These are phyloP conservation scores for Oriolus oriolus DNA, from an alignment of 2,113 vertebrate species.

Conservation along the genomic window DNA sequence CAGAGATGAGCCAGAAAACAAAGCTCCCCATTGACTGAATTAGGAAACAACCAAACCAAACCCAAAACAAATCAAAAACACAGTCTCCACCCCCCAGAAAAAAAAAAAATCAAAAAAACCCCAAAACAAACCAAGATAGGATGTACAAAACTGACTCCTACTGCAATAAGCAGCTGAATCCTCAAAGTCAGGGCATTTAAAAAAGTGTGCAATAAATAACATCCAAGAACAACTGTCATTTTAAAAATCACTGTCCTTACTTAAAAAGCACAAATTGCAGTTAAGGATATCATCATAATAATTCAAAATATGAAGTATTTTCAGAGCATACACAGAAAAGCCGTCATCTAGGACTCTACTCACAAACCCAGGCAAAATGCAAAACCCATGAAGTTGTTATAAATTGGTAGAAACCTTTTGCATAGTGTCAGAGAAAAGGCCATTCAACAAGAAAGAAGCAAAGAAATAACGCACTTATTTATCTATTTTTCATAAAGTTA, in stretches of 20 bases:
- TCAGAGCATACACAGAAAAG: not conserved
- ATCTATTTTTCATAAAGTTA: not conserved
- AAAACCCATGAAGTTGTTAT: not conserved
- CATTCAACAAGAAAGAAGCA: not conserved
- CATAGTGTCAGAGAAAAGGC: not conserved
- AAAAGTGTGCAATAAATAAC: not conserved
- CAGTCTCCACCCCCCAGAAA: rapidly evolving
- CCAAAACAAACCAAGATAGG: not conserved
- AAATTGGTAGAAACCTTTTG: not conserved
- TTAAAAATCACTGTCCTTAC: not conserved
- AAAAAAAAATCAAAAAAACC: not conserved
- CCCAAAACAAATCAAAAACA: not conserved
- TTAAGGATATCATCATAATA: not conserved
- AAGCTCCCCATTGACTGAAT: not conserved
- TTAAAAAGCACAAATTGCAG: not conserved
- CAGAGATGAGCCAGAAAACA: not conserved
- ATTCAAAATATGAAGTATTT: not conserved
- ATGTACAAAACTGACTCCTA: not conserved
- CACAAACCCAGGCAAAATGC: not conserved
- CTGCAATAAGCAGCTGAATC: not conserved
- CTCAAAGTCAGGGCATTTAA: not conserved
- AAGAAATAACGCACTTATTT: not conserved
- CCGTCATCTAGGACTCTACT: not conserved
- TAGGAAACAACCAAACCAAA: not conserved
- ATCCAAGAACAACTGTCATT: not conserved